Evolutionary conservation across 1,140 invertebrate species (phyloP), one percentile per base, ranked within the genome.

Genomic region (Agraylea sexmaculata): DNA sequence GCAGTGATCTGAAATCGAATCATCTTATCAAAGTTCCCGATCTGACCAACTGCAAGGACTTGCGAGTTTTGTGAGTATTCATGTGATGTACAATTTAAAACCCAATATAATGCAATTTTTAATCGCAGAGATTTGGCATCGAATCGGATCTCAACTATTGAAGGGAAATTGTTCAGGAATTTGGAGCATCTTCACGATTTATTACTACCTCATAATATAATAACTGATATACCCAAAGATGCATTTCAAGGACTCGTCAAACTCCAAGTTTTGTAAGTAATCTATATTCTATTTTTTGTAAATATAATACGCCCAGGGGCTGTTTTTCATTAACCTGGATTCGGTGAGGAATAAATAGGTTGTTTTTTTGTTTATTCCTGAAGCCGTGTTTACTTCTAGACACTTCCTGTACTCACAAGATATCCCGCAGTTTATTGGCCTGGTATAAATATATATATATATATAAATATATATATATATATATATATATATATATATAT

Each of bases 181-280:
- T 71, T 88, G 43, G 63, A 60, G 13, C 70, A 76, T 37, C 70
- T 97, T 36, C 83, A 87, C 46, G 90, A 95, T 69, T 65, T 96
- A 21, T 71, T 89, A 31, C 66, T 94, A 27, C 75, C 83, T 15
- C 74, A 87, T 54, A 96, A 96, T 66, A 69, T 74, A 31, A 77
- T 95, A 47, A 69, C 73, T 40, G 59, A 62, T 22, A 74, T 96
- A 53, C 75, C 83, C 1, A 64, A 73, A 28, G 79, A 86, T 53
- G 77, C 86, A 25, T 94, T 95, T 62, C 54, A 59, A 22, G 89
- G 90, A 43, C 74, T 94, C 37, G 56, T 65, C 3, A 76, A 71
- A 40, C 70, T 96, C 8, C 81, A 91, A 71, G 74, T 88, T 44
- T 65, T 96, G 89, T 94, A 70, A 83, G 86, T 80, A 7, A 8